These are phyloP conservation scores for Spermophilus dauricus DNA, from an alignment of 2,113 vertebrate species.

Conservation along the genomic window DNA sequence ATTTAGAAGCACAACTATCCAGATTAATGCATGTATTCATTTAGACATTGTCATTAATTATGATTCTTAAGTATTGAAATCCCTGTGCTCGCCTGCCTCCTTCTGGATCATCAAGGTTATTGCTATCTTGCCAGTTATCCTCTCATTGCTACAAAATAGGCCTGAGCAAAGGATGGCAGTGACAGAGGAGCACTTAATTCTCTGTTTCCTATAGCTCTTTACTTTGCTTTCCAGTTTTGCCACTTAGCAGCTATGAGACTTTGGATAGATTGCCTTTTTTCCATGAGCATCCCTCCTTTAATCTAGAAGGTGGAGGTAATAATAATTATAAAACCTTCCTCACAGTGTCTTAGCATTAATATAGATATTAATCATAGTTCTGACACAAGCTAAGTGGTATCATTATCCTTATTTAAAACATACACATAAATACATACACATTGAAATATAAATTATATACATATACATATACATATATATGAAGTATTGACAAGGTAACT, in stretches of 20 bases:
- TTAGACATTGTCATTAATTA: constrained; percentile 82
- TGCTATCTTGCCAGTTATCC: constrained; percentile 37
- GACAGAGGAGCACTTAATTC: not conserved
- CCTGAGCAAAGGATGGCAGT: not conserved
- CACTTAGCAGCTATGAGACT: not conserved
- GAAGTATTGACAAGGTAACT: constrained; percentile 82
- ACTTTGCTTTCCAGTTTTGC: constrained; percentile 24
- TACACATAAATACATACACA: not conserved
- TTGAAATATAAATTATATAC: not conserved
- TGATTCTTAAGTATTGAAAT: constrained; percentile 15
- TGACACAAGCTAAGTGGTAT: not conserved
- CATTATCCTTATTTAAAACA: constrained; percentile 23
- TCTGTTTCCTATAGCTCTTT: not conserved
- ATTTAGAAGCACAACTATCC: constrained; percentile 70
- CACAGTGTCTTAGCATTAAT: not conserved
- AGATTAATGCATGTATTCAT: constrained; percentile 77
- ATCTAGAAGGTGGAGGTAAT: constrained; percentile 17
- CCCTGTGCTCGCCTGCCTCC: constrained; percentile 58
- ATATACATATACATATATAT: constrained; percentile 47
- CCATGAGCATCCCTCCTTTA: not conserved
- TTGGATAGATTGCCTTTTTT: not conserved
- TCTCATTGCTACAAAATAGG: not conserved
- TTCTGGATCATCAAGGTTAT: constrained; percentile 56
- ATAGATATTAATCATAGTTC: not conserved
- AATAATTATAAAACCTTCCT: not conserved